phyloP scores from a whole-genome alignment of 2,888 invertebrate genomes.

The Hermaeophaga mercurialis region DNA sequence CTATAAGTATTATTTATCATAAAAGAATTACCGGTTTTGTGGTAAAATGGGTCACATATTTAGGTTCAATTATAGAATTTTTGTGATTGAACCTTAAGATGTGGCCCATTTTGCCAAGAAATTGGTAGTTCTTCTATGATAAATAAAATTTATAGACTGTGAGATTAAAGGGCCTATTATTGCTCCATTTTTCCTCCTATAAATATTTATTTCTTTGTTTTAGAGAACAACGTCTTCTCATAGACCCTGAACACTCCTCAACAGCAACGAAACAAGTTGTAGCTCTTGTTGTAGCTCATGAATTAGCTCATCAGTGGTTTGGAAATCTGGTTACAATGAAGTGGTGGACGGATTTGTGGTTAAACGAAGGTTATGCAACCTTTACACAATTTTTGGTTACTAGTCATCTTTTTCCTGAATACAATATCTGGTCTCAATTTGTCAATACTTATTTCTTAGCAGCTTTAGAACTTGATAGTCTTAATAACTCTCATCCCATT shows the following conservation, averaged over 20 bases:
- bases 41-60: no score
- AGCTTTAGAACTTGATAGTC: constrained; percentile 83
- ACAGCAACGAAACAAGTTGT: constrained; percentile 82
- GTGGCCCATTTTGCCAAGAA: no score
- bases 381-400: constrained; percentile 96
- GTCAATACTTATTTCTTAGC: constrained; percentile 84
- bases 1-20: no score
- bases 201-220: no score
- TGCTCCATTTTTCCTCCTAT: no score
- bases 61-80: no score
- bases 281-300: constrained; percentile 88
- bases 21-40: no score
- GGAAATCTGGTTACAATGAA: constrained; percentile 98
- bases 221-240: constrained; percentile 86
- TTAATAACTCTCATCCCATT: constrained; percentile 93
- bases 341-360: constrained; percentile 97
- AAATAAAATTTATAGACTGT: no score
- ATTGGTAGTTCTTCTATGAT: no score
- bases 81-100: no score
- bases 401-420: constrained; percentile 90
- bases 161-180: no score
- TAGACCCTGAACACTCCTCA: constrained; percentile 90
- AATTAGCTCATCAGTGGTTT: constrained; percentile 98
- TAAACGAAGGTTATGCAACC: constrained; percentile 88
- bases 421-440: constrained; percentile 96